These are phyloP conservation scores for Styela clava DNA, from an alignment of 23 tunicate genomes.

Conservation along the genomic window DNA sequence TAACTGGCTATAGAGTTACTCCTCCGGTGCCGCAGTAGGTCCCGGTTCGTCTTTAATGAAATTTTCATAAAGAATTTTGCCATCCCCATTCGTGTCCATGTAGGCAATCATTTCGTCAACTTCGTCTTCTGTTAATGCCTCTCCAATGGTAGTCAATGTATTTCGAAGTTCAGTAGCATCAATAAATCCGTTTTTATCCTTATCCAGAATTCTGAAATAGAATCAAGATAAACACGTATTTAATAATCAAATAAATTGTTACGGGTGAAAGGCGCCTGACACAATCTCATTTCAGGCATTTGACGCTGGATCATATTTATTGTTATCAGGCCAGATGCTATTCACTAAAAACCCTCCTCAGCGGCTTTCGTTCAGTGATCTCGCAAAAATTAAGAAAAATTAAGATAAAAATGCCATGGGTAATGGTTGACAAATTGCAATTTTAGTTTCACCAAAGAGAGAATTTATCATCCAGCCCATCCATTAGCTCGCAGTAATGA, in stretches of 20 bases:
- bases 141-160: conserved; percentile 18
- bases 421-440: too few relatives aligned
- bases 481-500: too few relatives aligned
- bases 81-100: conserved; percentile 33
- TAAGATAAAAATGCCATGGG: too few relatives aligned
- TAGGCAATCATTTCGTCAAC: conserved; percentile 39
- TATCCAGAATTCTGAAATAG: conserved; percentile 15
- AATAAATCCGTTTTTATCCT: conserved; percentile 29
- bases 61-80: conserved; percentile 30
- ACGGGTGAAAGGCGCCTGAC: not conserved
- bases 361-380: too few relatives aligned
- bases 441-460: too few relatives aligned
- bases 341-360: too few relatives aligned
- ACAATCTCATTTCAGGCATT: too few relatives aligned
- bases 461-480: too few relatives aligned
- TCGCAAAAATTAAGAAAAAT: too few relatives aligned
- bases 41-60: conserved; percentile 27
- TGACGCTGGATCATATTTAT: too few relatives aligned
- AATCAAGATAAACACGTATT: not conserved
- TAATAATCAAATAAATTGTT: not conserved
- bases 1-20: too few relatives aligned
- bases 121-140: conserved; percentile 31
- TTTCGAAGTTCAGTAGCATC: conserved; percentile 27
- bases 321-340: too few relatives aligned
- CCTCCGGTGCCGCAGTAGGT: not conserved